Conservation (phyloP, 2,888 invertebrate genomes). For the Petrolisthes manimaculis region DNA sequence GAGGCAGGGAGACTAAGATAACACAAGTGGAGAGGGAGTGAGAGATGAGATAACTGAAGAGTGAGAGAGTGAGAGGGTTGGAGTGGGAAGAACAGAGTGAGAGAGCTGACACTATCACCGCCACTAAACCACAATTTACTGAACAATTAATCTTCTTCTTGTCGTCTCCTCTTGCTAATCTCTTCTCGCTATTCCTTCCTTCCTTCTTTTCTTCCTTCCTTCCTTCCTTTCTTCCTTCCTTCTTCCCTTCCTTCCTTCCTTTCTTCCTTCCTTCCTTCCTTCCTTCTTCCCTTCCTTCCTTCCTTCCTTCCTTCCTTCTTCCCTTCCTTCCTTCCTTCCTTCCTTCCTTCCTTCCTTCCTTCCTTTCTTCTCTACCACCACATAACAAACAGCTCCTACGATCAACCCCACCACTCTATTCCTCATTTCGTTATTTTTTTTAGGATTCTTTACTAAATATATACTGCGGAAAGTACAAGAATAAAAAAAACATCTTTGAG, state of each 20-base stretch:
- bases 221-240: background rate
- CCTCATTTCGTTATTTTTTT: background rate
- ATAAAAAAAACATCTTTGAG: too few species aligned
- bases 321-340: constrained; percentile 13
- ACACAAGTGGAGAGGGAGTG: too few species aligned
- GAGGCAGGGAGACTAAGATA: too few species aligned
- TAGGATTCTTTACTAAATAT: too few species aligned
- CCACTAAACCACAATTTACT: constrained; percentile 23
- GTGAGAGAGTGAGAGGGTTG: background rate
- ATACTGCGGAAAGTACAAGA: too few species aligned
- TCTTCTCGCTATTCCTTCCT: constrained; percentile 7
- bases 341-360: constrained; percentile 2
- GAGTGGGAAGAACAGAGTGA: constrained; percentile 10
- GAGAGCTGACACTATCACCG: constrained; percentile 7
- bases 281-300: background rate
- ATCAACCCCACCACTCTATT: background rate
- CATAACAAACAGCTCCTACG: background rate
- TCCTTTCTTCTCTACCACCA: background rate
- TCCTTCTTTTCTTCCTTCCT: background rate
- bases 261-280: too few species aligned
- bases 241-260: background rate
- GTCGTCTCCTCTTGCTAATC: background rate
- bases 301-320: background rate
- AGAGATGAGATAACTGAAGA: background rate
- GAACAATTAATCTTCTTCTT: constrained; percentile 21